Percentiles rank a stretch among this genome's conserved stretches.
These are phyloP conservation scores for Eudyptes chrysolophus DNA, from an alignment of 2,113 vertebrate genomes.

Conservation along the genomic window DNA sequence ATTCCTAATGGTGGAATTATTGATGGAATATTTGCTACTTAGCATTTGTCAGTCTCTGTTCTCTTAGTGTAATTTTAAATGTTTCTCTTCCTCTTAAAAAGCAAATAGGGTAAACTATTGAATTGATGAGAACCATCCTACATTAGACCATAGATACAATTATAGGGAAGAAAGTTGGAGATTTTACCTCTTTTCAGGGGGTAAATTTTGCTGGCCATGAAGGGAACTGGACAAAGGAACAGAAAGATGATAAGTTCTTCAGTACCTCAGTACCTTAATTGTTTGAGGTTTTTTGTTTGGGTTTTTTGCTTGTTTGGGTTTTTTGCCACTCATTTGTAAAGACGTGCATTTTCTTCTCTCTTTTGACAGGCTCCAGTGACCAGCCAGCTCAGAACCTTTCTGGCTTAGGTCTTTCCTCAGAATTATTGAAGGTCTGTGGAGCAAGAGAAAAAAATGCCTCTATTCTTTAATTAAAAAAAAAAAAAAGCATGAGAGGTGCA, in stretches of 20 bases:
- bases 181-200: not conserved
- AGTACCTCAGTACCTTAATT: not conserved
- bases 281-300: not conserved
- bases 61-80: not conserved
- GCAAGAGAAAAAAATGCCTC: not conserved
- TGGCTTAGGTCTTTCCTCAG: not conserved
- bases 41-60: not conserved
- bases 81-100: not conserved
- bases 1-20: not conserved
- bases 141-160: not conserved
- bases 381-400: not conserved
- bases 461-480: not conserved
- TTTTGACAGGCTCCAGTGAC: not conserved
- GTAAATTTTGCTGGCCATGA: not conserved
- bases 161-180: not conserved
- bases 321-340: not conserved
- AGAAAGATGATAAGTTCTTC: not conserved
- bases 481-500: not conserved
- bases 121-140: not conserved
- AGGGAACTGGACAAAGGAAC: not conserved
- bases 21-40: not conserved
- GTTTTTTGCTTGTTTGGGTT: fast-evolving
- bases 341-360: not conserved
- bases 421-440: not conserved
- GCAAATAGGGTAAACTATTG: not conserved